Percentiles rank a stretch among this genome's conserved stretches.
phyloP scores from a whole-genome alignment of 53 echinoderm and acorn worm genomes.

The Luidia sarsii region DNA sequence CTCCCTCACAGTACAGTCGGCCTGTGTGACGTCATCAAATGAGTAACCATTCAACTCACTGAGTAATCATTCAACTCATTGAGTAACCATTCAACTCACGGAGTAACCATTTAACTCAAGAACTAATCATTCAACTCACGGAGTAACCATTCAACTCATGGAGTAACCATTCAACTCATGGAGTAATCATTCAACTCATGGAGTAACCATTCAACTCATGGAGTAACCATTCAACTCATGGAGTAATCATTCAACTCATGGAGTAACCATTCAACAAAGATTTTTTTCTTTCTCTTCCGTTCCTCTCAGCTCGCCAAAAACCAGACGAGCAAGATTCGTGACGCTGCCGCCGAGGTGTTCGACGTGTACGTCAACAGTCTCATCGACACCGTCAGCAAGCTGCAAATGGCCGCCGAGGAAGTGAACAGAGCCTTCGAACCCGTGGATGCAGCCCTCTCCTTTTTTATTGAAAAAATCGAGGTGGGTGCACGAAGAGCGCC shows the following conservation, averaged over 20 bases:
- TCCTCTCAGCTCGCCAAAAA: slow-evolving; percentile 72
- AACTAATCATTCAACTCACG: no score
- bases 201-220: no score
- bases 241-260: not conserved
- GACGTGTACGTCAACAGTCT: slow-evolving; percentile 74
- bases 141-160: no score
- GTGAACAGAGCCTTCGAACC: slow-evolving; percentile 73
- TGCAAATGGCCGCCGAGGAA: slow-evolving; percentile 55
- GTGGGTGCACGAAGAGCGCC: no score
- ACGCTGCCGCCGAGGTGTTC: slow-evolving; percentile 69
- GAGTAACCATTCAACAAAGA: not conserved
- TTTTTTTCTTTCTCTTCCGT: not conserved
- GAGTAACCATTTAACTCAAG: no score
- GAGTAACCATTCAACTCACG: no score
- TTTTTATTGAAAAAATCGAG: slow-evolving; percentile 54
- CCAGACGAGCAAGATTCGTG: slow-evolving; percentile 62
- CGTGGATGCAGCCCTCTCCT: slow-evolving; percentile 62
- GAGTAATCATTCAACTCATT: no score
- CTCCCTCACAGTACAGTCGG: no score
- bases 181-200: no score
- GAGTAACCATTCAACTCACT: no score
- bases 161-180: no score
- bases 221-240: no score
- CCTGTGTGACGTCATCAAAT: slow-evolving; percentile 67
- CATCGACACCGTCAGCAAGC: slow-evolving; percentile 50